A percentile compares a stretch with the other conserved stretches of the same genome.
Evolutionary conservation across 1,140 invertebrate species (phyloP).

Genomic region (Melipona quadrifasciata): DNA sequence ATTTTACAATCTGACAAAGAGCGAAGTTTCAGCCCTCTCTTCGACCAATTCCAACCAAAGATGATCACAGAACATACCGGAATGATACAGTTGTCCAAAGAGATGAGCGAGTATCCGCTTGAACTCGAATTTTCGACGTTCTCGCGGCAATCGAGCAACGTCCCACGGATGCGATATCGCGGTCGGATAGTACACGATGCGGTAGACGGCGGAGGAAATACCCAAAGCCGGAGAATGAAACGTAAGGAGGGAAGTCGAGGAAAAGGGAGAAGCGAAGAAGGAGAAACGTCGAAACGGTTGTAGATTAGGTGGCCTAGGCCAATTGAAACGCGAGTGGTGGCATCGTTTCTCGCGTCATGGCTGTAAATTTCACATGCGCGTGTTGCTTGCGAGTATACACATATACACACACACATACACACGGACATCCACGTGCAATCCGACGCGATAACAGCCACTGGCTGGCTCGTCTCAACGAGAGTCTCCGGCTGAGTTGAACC

Average conservation of each 20-base stretch:
- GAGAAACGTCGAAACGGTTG: not conserved
- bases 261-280: not conserved
- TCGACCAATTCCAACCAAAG: no score
- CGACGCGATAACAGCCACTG: constrained; percentile 56
- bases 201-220: not conserved
- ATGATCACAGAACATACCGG: not conserved
- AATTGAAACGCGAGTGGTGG: constrained; percentile 39
- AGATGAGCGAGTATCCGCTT: not conserved
- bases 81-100: not conserved
- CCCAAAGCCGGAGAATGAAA: not conserved
- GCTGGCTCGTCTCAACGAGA: constrained; percentile 61
- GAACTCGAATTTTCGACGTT: not conserved
- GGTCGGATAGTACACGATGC: not conserved
- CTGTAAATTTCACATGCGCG: constrained; percentile 76
- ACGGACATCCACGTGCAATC: constrained; percentile 52
- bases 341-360: constrained; percentile 69
- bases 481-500: constrained; percentile 65
- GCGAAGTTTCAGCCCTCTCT: no score
- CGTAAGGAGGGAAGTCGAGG: not conserved
- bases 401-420: constrained; percentile 41
- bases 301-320: constrained; percentile 33
- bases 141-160: not conserved
- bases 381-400: no score
- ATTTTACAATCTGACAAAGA: no score
- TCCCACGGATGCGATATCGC: not conserved